These are phyloP conservation scores for Coelopa pilipes DNA, from an alignment of 2,888 invertebrate species.

Conservation along the genomic window DNA sequence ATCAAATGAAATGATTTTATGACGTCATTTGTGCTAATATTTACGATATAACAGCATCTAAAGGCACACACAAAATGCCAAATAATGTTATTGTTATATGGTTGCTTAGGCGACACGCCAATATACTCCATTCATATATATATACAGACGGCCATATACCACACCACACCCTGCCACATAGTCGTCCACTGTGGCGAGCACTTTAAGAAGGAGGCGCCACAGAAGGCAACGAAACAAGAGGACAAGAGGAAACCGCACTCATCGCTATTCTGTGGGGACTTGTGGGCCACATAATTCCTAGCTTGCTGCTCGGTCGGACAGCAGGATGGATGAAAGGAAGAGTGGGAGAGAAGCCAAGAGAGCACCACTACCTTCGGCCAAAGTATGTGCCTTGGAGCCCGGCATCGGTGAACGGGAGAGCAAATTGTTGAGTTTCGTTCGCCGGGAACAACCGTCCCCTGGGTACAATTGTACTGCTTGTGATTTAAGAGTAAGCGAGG, in stretches of 20 bases:
- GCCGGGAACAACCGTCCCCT: conserved; percentile 43
- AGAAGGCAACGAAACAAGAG: conserved; percentile 27
- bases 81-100: conserved; percentile 65
- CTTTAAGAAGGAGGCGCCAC: conserved; percentile 42
- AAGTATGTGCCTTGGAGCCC: no score
- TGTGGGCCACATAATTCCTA: no score
- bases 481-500: conserved; percentile 48
- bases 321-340: no score
- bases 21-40: conserved; percentile 67
- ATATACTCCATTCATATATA: no score
- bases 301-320: no score
- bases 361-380: not conserved
- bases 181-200: no score
- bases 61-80: conserved; percentile 61
- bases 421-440: conserved; percentile 52
- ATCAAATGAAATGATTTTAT: conserved; percentile 67
- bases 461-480: conserved; percentile 57
- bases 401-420: not conserved
- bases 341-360: no score
- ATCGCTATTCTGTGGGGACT: no score
- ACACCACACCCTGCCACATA: no score
- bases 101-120: conserved; percentile 57
- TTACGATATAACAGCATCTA: conserved; percentile 66
- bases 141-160: no score
- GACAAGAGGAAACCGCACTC: conserved; percentile 11